Conservation (phyloP, 92 coral and sea anemone genomes). For the Porites rus region DNA sequence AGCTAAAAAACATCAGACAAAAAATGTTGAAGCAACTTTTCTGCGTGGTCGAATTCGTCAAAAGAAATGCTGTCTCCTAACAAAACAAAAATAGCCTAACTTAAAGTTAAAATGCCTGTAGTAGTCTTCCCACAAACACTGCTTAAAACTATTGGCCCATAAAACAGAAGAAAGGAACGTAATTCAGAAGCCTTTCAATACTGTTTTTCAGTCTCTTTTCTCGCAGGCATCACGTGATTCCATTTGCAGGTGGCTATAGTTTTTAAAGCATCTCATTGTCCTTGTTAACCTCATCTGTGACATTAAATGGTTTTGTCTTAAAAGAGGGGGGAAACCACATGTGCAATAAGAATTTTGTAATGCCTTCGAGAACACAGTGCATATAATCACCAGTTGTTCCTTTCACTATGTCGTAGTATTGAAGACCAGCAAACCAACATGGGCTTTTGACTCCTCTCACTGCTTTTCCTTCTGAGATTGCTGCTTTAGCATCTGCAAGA, state of each 20-base stretch:
- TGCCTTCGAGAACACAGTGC: slow-evolving; percentile 66
- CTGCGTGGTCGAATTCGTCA: slow-evolving; percentile 33
- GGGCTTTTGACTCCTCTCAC: slow-evolving; percentile 62
- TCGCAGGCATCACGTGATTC: slow-evolving; percentile 52
- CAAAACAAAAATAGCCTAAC: not conserved
- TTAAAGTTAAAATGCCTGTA: slow-evolving; percentile 39
- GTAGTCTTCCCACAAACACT: slow-evolving; percentile 57
- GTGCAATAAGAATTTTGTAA: slow-evolving; percentile 42
- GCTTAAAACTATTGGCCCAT: slow-evolving; percentile 54
- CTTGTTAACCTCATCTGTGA: too few relatives aligned
- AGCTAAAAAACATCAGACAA: slow-evolving; percentile 35
- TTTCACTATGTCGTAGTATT: slow-evolving; percentile 31
- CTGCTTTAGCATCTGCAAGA: slow-evolving; percentile 42
- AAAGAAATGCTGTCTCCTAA: slow-evolving; percentile 11
- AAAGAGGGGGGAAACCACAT: slow-evolving; percentile 58
- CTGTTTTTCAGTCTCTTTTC: not conserved
- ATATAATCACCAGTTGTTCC: slow-evolving; percentile 65
- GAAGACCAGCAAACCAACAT: slow-evolving; percentile 53
- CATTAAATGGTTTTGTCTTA: too few relatives aligned
- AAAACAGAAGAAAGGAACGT: slow-evolving; percentile 67
- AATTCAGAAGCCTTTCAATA: slow-evolving; percentile 25
- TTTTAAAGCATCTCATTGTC: slow-evolving; percentile 33
- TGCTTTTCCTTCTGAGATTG: slow-evolving; percentile 17
- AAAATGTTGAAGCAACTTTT: slow-evolving; percentile 53
- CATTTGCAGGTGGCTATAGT: slow-evolving; percentile 38